These are phyloP conservation scores for Parauchenoglanis ngamensis DNA, from an alignment of 2,797 vertebrate species.

Conservation along the genomic window DNA sequence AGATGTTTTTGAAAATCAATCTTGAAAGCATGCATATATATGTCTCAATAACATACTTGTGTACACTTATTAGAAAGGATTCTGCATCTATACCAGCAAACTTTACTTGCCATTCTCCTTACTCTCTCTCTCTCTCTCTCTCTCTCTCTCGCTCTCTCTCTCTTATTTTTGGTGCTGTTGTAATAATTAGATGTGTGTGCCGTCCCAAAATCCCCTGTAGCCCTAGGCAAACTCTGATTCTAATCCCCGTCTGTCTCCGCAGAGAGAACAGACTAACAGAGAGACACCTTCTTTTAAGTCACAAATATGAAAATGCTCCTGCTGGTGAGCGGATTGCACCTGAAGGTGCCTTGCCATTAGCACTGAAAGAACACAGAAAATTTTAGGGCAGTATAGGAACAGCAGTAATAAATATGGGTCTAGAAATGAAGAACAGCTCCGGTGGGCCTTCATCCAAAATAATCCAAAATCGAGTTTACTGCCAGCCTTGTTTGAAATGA, in stretches of 20 bases:
- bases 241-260: slow-evolving; percentile 23
- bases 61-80: neutral
- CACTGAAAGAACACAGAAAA: slow-evolving; percentile 75
- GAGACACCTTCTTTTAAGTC: slow-evolving; percentile 30
- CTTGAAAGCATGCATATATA: neutral
- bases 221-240: slow-evolving; percentile 68
- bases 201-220: slow-evolving; percentile 76
- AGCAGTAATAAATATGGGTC: slow-evolving; percentile 10
- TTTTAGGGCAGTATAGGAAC: slow-evolving; percentile 57
- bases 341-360: slow-evolving; percentile 18
- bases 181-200: slow-evolving; percentile 53
- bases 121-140: neutral
- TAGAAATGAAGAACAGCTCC: slow-evolving; percentile 24
- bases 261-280: slow-evolving; percentile 30
- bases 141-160: too few relatives aligned
- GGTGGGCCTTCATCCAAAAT: slow-evolving; percentile 28
- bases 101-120: neutral
- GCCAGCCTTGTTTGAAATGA: slow-evolving; percentile 18
- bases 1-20: neutral
- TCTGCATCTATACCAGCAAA: neutral
- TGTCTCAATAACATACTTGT: neutral
- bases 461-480: slow-evolving; percentile 24
- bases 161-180: slow-evolving; percentile 10
- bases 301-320: slow-evolving; percentile 64
- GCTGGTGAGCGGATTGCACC: slow-evolving; percentile 62